Conservation (phyloP, 2,888 invertebrate genomes). For the Oscheius onirici region DNA sequence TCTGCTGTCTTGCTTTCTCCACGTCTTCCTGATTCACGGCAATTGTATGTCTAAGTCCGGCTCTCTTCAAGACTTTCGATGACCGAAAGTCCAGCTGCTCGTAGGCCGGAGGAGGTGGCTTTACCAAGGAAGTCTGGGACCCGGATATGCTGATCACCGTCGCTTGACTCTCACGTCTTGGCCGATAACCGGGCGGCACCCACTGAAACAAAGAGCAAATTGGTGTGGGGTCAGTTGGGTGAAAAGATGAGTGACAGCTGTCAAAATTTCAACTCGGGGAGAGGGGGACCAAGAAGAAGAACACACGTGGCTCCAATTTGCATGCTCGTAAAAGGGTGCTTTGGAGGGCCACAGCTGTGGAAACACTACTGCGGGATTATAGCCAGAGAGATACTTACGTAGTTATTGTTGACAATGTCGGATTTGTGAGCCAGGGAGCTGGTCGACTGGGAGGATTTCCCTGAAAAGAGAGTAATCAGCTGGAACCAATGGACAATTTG, state of each 20-base stretch:
- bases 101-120: constrained; percentile 43
- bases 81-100: constrained; percentile 37
- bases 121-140: constrained; percentile 3
- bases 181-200: constrained; percentile 33
- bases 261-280: constrained; percentile 1
- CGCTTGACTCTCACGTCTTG: constrained; percentile 10
- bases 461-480: constrained; percentile 4
- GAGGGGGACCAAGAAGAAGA: background rate
- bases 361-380: constrained; percentile 3
- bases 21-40: constrained; percentile 38
- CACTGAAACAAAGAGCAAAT: constrained; percentile 23
- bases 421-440: constrained; percentile 4
- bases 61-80: constrained; percentile 15
- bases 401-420: constrained; percentile 20
- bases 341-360: constrained; percentile 13
- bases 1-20: constrained; percentile 26
- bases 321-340: constrained; percentile 24
- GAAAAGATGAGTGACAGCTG: constrained; percentile 30
- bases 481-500: background rate
- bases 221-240: constrained; percentile 11
- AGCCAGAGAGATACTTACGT: background rate
- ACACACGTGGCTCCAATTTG: constrained; percentile 29
- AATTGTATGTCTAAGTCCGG: constrained; percentile 34
- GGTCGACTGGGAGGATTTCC: background rate
- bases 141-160: constrained; percentile 35